phyloP scores from a whole-genome alignment of 2,797 vertebrate species.

The Cuniculus paca region DNA sequence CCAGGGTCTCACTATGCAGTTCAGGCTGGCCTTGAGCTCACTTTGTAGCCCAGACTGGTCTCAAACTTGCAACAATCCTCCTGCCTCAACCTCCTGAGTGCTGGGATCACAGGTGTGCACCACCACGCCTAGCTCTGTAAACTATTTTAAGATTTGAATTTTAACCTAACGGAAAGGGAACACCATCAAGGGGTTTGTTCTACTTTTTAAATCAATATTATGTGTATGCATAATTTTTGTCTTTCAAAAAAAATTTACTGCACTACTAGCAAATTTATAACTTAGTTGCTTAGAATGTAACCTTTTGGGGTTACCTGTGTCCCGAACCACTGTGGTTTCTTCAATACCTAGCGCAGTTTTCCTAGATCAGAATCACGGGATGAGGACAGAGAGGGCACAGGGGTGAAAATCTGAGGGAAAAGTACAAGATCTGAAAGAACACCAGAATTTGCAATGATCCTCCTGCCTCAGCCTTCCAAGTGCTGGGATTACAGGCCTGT shows the following conservation, averaged over 20 bases:
- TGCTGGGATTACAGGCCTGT: too few relatives aligned
- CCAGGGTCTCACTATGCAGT: too few relatives aligned
- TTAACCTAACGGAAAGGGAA: not conserved
- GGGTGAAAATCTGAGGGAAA: not conserved
- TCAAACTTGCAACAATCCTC: too few relatives aligned
- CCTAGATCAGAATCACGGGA: not conserved
- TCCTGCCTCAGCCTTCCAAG: too few relatives aligned
- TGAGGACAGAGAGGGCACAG: not conserved
- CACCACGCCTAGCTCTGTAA: too few relatives aligned
- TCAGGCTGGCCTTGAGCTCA: too few relatives aligned
- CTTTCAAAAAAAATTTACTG: not conserved
- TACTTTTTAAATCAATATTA: not conserved
- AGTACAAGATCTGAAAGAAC: not conserved
- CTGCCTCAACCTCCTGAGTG: too few relatives aligned
- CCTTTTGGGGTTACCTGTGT: not conserved
- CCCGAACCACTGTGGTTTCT: not conserved
- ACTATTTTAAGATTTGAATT: conserved; percentile 11
- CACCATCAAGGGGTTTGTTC: not conserved
- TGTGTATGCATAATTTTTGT: not conserved
- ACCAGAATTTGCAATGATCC: too few relatives aligned
- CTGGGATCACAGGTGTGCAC: too few relatives aligned
- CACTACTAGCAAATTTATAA: not conserved
- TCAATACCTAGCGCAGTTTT: not conserved
- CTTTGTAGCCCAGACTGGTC: too few relatives aligned
- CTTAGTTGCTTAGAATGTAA: not conserved